Base-by-base conservation (phyloP, 2,888 invertebrate genomes). In the Acanthococcus lagerstroemiae region DNA sequence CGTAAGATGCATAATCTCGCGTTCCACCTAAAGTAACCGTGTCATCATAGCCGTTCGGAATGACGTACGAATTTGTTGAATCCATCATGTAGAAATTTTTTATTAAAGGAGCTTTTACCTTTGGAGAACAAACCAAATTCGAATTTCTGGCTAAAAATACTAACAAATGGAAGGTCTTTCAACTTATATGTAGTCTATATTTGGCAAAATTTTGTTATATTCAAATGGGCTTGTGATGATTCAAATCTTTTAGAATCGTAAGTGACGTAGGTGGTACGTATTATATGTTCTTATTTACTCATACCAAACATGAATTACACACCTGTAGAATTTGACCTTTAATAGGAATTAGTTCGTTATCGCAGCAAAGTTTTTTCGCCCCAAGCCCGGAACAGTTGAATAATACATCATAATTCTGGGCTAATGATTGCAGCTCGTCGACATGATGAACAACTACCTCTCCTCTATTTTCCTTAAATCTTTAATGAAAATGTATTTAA, bases 351-450 rank as follows among this genome's bases (percentile, higher is more conserved):
- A 93, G 74, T 72, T 84, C 82, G 69, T 80, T 75, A 74, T 95
- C 94, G 27, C 82, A 78, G 72, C 90, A 89, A 50, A 95, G 77
- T 71, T 80, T 78, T 75, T 83, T 84, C 1, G 94, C 86, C 15
- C 88, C 90, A 58, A 94, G 77, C 6, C 94, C 94, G 0, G 87
- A 81, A 74, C 95, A 95, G 75, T 95, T 95, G 61, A 94, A 81
- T 44, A 92, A 79, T 15, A 90, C 78, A 76, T 92, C 87, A 72
- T 82, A 86, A 52, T 81, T 75, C 6, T 76, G 74, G 4, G 78
- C 75, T 58, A 90, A 74, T 68, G 87, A 82, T 30, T 79, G 74
- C 65, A 92, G 81, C 30, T 78, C 81, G 4, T 80, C 75, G 6
- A 91, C 74, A 72, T 79, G 82, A 69, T 77, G 76, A 24, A 78